Conservation (phyloP, 2,888 invertebrate genomes). For the Dugesia japonica region DNA sequence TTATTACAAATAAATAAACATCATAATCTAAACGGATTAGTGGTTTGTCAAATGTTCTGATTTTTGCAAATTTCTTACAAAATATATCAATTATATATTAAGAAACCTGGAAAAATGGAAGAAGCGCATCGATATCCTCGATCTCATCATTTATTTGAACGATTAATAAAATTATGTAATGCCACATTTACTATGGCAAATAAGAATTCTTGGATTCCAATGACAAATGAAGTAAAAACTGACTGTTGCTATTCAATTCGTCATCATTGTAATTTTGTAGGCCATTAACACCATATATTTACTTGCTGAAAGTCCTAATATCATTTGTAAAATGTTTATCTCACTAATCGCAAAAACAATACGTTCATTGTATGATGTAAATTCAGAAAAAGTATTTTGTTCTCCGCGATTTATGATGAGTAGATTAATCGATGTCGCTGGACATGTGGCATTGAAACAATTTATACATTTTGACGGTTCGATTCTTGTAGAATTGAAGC, state of each 20-base stretch:
- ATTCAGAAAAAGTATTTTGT: not conserved
- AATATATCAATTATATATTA: not conserved
- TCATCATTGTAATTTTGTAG: not conserved
- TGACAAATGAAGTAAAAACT: not conserved
- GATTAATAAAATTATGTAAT: not conserved
- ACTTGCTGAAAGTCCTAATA: not conserved
- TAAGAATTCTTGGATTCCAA: not conserved
- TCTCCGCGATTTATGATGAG: constrained; percentile 40
- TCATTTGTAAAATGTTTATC: not conserved
- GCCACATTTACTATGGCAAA: not conserved
- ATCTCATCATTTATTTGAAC: not conserved
- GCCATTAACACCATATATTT: not conserved
- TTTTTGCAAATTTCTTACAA: too few relatives aligned
- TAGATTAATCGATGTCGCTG: constrained; percentile 54
- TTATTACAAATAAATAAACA: too few relatives aligned
- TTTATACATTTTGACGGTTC: constrained; percentile 66
- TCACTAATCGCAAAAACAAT: not conserved
- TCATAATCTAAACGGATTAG: too few relatives aligned
- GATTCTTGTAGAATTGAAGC: constrained; percentile 66
- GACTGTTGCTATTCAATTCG: not conserved
- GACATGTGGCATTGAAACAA: constrained; percentile 62
- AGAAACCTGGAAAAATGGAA: not conserved
- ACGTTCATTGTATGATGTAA: not conserved
- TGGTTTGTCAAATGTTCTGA: too few relatives aligned
- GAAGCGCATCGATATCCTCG: not conserved